These are phyloP conservation scores for Podarcis siculus DNA, from an alignment of 2,797 vertebrate genomes.

Conservation along the genomic window DNA sequence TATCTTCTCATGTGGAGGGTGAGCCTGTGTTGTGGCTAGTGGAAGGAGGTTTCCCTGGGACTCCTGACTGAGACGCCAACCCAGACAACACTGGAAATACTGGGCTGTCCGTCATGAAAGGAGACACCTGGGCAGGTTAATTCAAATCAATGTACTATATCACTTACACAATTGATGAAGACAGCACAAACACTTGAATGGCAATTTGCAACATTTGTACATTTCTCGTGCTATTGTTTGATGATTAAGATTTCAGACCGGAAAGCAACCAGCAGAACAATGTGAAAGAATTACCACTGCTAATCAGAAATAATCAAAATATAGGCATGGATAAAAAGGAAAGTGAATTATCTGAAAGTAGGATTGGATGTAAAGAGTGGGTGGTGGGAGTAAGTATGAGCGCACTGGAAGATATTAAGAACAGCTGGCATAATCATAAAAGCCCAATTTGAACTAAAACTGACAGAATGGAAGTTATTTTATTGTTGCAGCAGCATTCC, in stretches of 20 bases:
- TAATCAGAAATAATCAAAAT: conserved; percentile 13
- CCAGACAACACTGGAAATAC: neutral
- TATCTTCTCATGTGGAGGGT: too few species aligned
- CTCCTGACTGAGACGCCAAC: neutral
- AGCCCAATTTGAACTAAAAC: neutral
- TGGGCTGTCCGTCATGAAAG: neutral
- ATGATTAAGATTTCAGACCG: neutral
- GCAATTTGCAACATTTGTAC: neutral
- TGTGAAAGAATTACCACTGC: neutral
- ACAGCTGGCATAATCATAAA: neutral
- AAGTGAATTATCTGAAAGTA: neutral
- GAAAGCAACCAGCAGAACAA: neutral
- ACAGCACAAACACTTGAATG: too few species aligned
- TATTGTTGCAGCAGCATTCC: neutral
- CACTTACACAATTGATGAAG: neutral
- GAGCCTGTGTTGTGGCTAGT: neutral
- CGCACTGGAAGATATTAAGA: neutral
- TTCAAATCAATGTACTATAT: neutral
- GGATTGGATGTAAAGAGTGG: neutral
- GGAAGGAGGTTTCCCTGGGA: neutral
- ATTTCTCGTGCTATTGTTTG: neutral
- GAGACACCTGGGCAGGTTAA: neutral
- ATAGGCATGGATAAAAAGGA: neutral
- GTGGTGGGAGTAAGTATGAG: neutral
- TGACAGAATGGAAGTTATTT: neutral